Percentiles rank a stretch among this genome's conserved stretches.
Conservation (phyloP, 92 coral and sea anemone species). For the Muricea muricata region DNA sequence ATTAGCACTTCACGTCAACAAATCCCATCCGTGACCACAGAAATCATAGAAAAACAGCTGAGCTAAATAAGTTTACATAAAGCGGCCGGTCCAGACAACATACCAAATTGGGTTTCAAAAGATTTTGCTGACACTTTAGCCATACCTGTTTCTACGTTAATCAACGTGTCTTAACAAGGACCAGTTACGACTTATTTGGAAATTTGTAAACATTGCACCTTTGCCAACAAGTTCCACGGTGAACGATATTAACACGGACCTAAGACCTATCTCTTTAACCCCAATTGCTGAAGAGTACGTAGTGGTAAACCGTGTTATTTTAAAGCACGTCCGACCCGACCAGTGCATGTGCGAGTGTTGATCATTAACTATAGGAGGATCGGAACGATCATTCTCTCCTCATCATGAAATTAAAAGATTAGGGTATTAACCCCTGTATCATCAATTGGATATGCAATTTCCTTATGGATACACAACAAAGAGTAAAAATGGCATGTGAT, state of each 20-base stretch:
- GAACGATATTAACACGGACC: neutral
- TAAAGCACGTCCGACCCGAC: neutral
- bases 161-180: neutral
- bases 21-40: too few relatives aligned
- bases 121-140: too few relatives aligned
- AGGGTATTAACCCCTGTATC: slow-evolving; percentile 29
- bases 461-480: slow-evolving; percentile 29
- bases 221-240: neutral
- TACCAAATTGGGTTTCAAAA: too few relatives aligned
- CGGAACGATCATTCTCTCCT: neutral
- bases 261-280: neutral
- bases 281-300: neutral
- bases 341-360: neutral
- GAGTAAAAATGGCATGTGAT: neutral
- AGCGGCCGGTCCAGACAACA: too few relatives aligned
- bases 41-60: too few relatives aligned
- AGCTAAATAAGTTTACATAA: too few relatives aligned
- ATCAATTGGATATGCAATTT: slow-evolving; percentile 42
- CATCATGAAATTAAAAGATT: neutral
- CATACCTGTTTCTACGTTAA: too few relatives aligned
- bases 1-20: too few relatives aligned
- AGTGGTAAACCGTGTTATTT: neutral
- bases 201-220: neutral
- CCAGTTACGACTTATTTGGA: neutral
- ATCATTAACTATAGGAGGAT: neutral